Base-by-base conservation (phyloP, 1,140 invertebrate genomes). In the Anadara kagoshimensis region DNA sequence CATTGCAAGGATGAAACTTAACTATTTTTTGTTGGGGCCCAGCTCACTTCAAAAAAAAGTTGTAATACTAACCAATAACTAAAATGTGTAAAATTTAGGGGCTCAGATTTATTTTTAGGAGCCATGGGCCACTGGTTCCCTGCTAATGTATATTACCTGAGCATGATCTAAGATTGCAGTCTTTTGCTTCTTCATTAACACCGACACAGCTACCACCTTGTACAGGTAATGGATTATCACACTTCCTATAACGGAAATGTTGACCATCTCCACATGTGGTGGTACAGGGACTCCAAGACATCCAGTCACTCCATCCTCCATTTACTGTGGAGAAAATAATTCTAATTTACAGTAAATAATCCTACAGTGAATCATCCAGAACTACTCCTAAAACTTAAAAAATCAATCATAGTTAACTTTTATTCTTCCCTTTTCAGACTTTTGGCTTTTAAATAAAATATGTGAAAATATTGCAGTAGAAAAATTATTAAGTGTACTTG, bases 291-390 rank as follows among this genome's bases (percentile, higher is more conserved):
- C n/a, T 62, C 59, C 59, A 62, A 2, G 59, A n/a, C 43, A 44
- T 43, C 59, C 59, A 62, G 7, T 22, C 59, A 45, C 59, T 45
- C 59, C 59, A 62, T 45, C n/a, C 59, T 44, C 59, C 59, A n/a
- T 22, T 62, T 45, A 45, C 59, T 62, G 29, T 36, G 7, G 2
- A 7, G 7, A 36, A 2, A 36, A 36, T 36, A 36, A 36, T 36
- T 36, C 29, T 3, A 36, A 41, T 36, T 36, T 14, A 51, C 18
- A 16, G 16, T 20, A 18, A 22, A 5, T 20, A 20, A 49, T 49
- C n/a, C n/a, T 49, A 5, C 47, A 49, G 11, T 16, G 16, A 49
- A 18, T 18, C n/a, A 49, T 4, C 2, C 3, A n/a, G 47, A n/a
- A 18, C 47, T 49, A 49, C 14, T 18, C n/a, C n/a, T 4, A 3